Evolutionary conservation across 2,888 invertebrate genomes (phyloP), one percentile per base, ranked within the genome.

Genomic region (Patella caerulea): DNA sequence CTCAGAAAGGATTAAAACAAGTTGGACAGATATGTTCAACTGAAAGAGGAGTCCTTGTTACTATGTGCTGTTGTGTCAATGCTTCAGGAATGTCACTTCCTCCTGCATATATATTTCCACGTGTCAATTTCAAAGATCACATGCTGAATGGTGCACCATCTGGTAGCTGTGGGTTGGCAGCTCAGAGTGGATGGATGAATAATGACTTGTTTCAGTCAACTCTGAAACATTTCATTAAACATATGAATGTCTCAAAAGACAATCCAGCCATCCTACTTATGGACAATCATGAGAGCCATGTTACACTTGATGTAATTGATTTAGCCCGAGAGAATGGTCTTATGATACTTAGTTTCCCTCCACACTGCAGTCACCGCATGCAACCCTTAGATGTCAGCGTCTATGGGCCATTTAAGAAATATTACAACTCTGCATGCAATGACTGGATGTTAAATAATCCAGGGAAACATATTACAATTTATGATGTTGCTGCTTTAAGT

Each of bases 151-250:
- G 73, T 15, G 72, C 72, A 29, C 81, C 81, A 34, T 65, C 65
- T 53, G 76, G 79, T 12, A 71, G 71, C 12, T 56, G 72, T 24
- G 75, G 76, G 4, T 55, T 72, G 34, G 79, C 74, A 15, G n/a
- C 55, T 45, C 34, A 53, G 15, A 69, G 74, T 75, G 81, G 82
- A 12, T 82, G 81, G 81, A 82, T 82, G 79, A 81, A 75, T 17
- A 17, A 19, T 15, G 77, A 73, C 14, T n/a, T 74, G 17, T 81
- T 82, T 55, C 53, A 59, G 11, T 54, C 11, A 24, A 74, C 70
- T 12, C 17, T 81, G 59, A 17, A 75, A 17, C 81, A 81, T 72
- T 55, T 81, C 53, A 45, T 71, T n/a, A 70, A 73, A 24, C 69
- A 75, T 69, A 71, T 70, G 5, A 59, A 53, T 17, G 69, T 69